Conservation (phyloP, 2,797 vertebrate species). For the Limosa lapponica region DNA sequence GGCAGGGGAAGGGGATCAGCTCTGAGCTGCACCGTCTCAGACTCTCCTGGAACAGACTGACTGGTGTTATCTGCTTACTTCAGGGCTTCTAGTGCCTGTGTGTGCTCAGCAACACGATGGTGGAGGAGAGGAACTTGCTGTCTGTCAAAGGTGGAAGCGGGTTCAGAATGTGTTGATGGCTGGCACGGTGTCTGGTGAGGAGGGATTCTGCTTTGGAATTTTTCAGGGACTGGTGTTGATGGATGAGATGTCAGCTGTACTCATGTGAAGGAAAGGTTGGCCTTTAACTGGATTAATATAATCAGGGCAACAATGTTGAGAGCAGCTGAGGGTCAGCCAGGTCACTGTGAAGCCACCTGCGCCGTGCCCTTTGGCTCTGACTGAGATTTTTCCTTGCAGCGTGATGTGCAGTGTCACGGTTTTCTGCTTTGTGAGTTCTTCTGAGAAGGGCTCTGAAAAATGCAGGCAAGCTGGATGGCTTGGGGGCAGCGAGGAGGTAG, state of each 20-base stretch:
- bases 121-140: not conserved
- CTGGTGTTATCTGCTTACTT: not conserved
- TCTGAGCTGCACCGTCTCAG: not conserved
- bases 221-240: not conserved
- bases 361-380: not conserved
- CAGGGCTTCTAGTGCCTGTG: not conserved
- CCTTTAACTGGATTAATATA: slow-evolving; percentile 45
- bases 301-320: slow-evolving; percentile 13
- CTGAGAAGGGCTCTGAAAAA: not conserved
- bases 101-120: not conserved
- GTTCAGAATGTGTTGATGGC: not conserved
- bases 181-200: not conserved
- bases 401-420: not conserved
- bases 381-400: not conserved
- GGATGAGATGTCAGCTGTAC: not conserved
- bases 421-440: slow-evolving; percentile 31
- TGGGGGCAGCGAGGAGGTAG: not conserved
- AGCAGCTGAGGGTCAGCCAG: not conserved
- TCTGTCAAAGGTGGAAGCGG: not conserved
- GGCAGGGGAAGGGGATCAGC: not conserved
- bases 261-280: not conserved
- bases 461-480: not conserved
- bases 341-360: slow-evolving; percentile 27
- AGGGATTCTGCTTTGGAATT: not conserved
- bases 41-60: not conserved